Evolutionary conservation across 2,113 vertebrate species (phyloP), one percentile per base, ranked within the genome.

Genomic region (Ceyx melanurus): DNA sequence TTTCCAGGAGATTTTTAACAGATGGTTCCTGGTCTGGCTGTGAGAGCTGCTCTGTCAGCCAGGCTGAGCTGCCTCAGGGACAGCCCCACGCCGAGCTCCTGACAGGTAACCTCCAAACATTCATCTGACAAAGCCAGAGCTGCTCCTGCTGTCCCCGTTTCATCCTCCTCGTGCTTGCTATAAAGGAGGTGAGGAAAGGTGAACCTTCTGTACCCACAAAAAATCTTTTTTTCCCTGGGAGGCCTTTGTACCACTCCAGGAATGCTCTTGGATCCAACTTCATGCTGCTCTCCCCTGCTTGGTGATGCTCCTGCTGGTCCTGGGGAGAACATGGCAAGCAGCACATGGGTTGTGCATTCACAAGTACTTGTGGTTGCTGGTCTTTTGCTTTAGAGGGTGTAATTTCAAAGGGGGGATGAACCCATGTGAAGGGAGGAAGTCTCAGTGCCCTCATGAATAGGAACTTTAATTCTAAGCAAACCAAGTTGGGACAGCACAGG

Each of bases 101-200:
- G 1, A 10, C 67, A 51, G 82, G 88, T 82, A n/a, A 75, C 62
- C 67, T 72, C 35, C 84, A 45, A 25, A 9, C 40, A 72, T 11
- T 23, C 4, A 0, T 22, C 28, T 14, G 50, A 37, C 51, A 37
- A 26, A 56, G 42, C 0, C 0, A 0, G 57, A 73, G 35, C 31
- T 68, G 11, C 45, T 71, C 0, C 0, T 14, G 13, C 40, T 0
- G 18, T 48, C 26, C 19, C 15, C 4, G 1, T 66, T n/a, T 62
- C 7, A 2, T 23, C 60, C 75, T 87, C 4, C 28, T 6, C 1
- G 2, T 0, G 2, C 7, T 20, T 60, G 77, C 23, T 3, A 1
- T 1, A 35, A 5, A 16, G 50, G 57, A 73, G n/a, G 5, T 9
- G 18, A 12, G 66, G 23, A 17, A 5, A 5, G 21, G 25, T 13